Evolutionary conservation across 1,140 invertebrate species (phyloP), one percentile per base, ranked within the genome.

Genomic region (Habropoda laboriosa): DNA sequence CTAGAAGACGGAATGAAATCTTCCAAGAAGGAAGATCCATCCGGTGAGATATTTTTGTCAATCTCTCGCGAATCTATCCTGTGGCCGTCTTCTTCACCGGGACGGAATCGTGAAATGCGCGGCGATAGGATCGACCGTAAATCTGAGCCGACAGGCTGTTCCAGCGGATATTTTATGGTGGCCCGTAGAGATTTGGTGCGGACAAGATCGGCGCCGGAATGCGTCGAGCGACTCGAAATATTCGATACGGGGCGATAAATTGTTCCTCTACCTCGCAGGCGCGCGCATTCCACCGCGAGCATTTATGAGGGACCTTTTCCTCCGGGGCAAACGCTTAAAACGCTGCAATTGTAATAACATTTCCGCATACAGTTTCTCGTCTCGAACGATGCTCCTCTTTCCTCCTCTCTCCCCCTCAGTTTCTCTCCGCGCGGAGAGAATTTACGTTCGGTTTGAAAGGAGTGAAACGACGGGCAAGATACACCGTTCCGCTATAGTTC

Each of bases 131-230:
- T 87, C 82, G 85, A 79, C 64, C 80, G 83, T 86, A 87, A 86
- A 88, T 88, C 81, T 68, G 66, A 82, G 77, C 86, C 72, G 82
- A 81, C 80, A 86, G 86, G 76, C 82, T 84, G 73, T 83, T 86
- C 75, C 73, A 57, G 73, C 38, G 80, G 67, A 87, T 84, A 79
- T 86, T 89, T 89, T 88, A 88, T 88, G 80, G 84, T 81, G 73
- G 68, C 63, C 57, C 63, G 72, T 70, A 79, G 76, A 83, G 81
- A 87, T 88, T 88, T 87, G 81, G 85, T 80, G 70, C 79, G 81
- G 78, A 83, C 80, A 80, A 76, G 79, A 80, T 74, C 70, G 79
- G 81, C 64, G 38, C 66, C 68, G 87, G 87, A 88, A 88, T 87
- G 79, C 83, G 61, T 60, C 71, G 86, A 76, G 79, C 81, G 79